A percentile compares a stretch with the other conserved stretches of the same genome.
phyloP scores from a whole-genome alignment of 2,888 invertebrate genomes.

The Hydraecia micacea region DNA sequence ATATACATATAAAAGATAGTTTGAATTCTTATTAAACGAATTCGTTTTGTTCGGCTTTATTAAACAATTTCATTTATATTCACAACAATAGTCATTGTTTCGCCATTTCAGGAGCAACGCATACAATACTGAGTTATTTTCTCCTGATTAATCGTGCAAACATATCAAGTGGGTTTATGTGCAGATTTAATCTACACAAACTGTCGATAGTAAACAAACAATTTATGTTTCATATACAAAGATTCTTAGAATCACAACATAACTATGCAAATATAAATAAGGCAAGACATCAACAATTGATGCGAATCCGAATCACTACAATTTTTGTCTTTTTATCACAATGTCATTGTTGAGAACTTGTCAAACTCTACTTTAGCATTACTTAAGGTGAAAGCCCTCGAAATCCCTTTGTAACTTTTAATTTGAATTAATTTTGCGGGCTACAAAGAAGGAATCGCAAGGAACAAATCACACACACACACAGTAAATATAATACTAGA shows the following conservation, averaged over 20 bases:
- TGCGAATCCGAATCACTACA: neutral
- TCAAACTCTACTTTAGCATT: neutral
- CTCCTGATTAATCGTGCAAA: slow-evolving; percentile 32
- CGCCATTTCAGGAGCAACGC: slow-evolving; percentile 21
- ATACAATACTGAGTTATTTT: slow-evolving; percentile 28
- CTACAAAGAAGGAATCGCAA: neutral
- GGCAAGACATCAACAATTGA: neutral
- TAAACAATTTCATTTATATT: slow-evolving; percentile 1
- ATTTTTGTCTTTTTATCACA: neutral
- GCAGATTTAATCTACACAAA: slow-evolving; percentile 37
- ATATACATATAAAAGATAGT: neutral
- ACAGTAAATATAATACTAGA: neutral
- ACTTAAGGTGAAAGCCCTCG: neutral
- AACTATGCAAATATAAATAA: slow-evolving; percentile 20
- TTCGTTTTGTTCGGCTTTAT: neutral
- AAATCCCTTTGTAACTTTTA: neutral
- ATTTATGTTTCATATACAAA: slow-evolving; percentile 31
- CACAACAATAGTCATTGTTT: neutral
- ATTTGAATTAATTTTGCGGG: neutral
- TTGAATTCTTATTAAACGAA: neutral
- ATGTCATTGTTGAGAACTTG: neutral
- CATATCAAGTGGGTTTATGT: slow-evolving; percentile 41
- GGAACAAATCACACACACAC: no score
- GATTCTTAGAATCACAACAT: slow-evolving; percentile 3
- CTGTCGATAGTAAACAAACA: slow-evolving; percentile 43